These are phyloP conservation scores for Xanthia icteritia DNA, from an alignment of 2,888 invertebrate genomes.

Conservation along the genomic window DNA sequence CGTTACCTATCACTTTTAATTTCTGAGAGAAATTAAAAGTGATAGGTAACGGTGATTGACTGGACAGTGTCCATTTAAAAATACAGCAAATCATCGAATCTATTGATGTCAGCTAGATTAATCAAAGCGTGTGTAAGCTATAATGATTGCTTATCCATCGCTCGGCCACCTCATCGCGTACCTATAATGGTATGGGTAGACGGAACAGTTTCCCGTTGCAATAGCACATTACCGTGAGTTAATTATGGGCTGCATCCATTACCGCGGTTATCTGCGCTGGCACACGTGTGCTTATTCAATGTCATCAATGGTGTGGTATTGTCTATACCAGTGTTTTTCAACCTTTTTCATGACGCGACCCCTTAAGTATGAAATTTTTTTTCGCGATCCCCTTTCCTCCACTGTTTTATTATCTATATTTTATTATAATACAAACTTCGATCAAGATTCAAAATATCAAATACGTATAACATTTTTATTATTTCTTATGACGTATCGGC, in stretches of 20 bases:
- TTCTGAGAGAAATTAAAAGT: too few relatives aligned
- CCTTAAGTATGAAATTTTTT: too few relatives aligned
- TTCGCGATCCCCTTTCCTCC: too few relatives aligned
- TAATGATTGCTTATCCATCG: background rate
- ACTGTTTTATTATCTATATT: too few relatives aligned
- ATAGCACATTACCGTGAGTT: conserved; percentile 32
- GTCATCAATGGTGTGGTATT: background rate
- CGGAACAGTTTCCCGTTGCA: conserved; percentile 38
- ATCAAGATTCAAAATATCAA: too few relatives aligned
- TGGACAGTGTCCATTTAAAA: background rate
- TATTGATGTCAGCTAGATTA: background rate
- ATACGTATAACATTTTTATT: too few relatives aligned
- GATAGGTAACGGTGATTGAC: too few relatives aligned
- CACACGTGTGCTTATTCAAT: conserved; percentile 20
- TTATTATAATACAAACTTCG: too few relatives aligned
- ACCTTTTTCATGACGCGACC: too few relatives aligned
- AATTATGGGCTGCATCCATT: conserved; percentile 45
- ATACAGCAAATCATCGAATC: background rate
- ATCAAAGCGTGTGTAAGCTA: background rate
- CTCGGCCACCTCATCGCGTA: background rate
- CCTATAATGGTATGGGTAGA: background rate
- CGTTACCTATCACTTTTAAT: too few relatives aligned
- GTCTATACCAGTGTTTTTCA: too few relatives aligned
- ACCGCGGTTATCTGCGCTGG: conserved; percentile 21
- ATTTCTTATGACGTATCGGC: too few relatives aligned